Evolutionary conservation across 2,113 vertebrate genomes (phyloP).

Genomic region (Acanthochromis polyacanthus): DNA sequence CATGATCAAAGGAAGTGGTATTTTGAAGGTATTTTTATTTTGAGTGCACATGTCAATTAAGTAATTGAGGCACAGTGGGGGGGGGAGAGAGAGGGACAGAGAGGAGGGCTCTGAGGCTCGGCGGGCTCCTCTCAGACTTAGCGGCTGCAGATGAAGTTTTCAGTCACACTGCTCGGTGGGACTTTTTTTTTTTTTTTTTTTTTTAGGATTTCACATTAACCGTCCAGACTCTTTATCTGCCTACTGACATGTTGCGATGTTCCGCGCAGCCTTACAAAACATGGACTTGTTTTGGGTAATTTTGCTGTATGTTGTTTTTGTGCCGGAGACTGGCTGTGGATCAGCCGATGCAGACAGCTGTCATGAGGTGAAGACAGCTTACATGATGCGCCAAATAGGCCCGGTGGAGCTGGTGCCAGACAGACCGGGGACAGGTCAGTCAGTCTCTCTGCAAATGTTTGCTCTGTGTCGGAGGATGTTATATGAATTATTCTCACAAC

Average conservation of each 20-base stretch:
- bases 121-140: constrained; percentile 17
- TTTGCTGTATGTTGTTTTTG: constrained; percentile 51
- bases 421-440: constrained; percentile 89
- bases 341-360: constrained; percentile 86
- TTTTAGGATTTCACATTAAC: constrained; percentile 16
- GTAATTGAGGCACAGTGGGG: constrained; percentile 34
- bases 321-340: constrained; percentile 69
- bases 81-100: constrained; percentile 14
- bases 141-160: constrained; percentile 62
- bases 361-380: constrained; percentile 92
- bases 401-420: constrained; percentile 90
- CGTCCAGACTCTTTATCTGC: constrained; percentile 24
- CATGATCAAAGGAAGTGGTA: neutral
- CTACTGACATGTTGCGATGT: constrained; percentile 86
- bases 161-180: constrained; percentile 34
- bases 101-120: constrained; percentile 25
- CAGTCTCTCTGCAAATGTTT: constrained; percentile 45
- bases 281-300: constrained; percentile 75
- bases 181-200: neutral
- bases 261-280: constrained; percentile 73
- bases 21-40: neutral
- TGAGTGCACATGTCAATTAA: constrained; percentile 29
- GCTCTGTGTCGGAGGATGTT: too few relatives aligned
- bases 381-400: constrained; percentile 92
- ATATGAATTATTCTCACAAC: too few relatives aligned